A percentile compares a stretch with the other conserved stretches of the same genome.
Conservation (phyloP, 2,113 vertebrate genomes). For the Podilymbus podiceps region DNA sequence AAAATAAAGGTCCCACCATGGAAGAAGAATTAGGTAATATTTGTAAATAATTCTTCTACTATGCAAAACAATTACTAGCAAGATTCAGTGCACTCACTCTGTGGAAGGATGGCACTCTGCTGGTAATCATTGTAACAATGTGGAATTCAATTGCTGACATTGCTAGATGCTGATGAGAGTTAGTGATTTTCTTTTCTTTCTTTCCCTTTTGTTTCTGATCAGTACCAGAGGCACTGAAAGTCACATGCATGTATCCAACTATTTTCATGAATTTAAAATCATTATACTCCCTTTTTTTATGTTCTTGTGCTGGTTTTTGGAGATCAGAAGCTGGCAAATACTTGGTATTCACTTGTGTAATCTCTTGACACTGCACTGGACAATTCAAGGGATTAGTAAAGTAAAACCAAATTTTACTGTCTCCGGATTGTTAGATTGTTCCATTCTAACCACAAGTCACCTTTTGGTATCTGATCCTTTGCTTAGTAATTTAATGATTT, state of each 20-base stretch:
- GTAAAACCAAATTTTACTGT: not conserved
- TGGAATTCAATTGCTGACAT: not conserved
- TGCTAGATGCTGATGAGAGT: not conserved
- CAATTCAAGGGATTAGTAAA: not conserved
- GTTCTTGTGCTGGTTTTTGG: not conserved
- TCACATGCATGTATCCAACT: not conserved
- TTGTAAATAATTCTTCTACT: not conserved
- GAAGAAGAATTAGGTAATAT: constrained; percentile 94
- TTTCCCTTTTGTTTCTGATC: not conserved
- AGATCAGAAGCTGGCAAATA: not conserved
- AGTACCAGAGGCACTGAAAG: not conserved
- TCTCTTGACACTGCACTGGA: not conserved
- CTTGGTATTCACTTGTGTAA: not conserved
- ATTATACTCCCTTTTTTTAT: not conserved
- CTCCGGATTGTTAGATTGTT: not conserved
- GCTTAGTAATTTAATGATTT: not conserved
- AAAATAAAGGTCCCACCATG: constrained; percentile 87
- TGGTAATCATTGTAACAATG: not conserved
- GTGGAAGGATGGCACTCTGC: not conserved
- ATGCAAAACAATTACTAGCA: not conserved
- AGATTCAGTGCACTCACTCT: not conserved
- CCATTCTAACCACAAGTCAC: not conserved
- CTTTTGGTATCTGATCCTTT: not conserved
- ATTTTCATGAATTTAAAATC: not conserved
- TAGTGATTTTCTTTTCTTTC: not conserved